phyloP scores from a whole-genome alignment of 2,113 vertebrate genomes.

The Cyanoliseus patagonus region DNA sequence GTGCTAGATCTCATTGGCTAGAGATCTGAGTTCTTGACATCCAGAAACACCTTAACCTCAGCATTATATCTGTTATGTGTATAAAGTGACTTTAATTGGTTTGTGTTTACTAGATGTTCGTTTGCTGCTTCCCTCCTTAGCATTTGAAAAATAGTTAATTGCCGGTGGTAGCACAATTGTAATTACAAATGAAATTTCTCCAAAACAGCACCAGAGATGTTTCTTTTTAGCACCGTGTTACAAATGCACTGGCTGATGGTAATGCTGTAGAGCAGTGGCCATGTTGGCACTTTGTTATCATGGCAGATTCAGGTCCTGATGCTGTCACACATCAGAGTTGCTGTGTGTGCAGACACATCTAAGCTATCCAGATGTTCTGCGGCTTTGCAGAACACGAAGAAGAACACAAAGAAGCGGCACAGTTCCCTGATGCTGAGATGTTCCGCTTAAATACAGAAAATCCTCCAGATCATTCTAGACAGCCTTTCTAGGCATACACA shows the following conservation, averaged over 20 bases:
- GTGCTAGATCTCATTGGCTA: not conserved
- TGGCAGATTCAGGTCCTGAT: not conserved
- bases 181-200: not conserved
- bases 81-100: not conserved
- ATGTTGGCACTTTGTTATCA: not conserved
- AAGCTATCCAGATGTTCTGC: not conserved
- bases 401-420: not conserved
- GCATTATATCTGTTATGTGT: not conserved
- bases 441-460: not conserved
- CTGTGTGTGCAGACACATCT: not conserved
- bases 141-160: not conserved
- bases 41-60: not conserved
- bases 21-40: not conserved
- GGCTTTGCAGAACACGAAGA: not conserved
- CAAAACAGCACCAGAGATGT: not conserved
- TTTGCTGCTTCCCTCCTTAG: not conserved
- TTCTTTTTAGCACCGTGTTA: not conserved
- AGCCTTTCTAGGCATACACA: not conserved
- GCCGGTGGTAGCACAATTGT: not conserved
- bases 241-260: not conserved
- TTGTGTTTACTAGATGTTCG: not conserved
- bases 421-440: not conserved
- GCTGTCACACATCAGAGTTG: not conserved
- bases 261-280: not conserved
- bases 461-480: not conserved